Conservation (phyloP, 2,888 invertebrate genomes). For the Nymphalis polychloros region DNA sequence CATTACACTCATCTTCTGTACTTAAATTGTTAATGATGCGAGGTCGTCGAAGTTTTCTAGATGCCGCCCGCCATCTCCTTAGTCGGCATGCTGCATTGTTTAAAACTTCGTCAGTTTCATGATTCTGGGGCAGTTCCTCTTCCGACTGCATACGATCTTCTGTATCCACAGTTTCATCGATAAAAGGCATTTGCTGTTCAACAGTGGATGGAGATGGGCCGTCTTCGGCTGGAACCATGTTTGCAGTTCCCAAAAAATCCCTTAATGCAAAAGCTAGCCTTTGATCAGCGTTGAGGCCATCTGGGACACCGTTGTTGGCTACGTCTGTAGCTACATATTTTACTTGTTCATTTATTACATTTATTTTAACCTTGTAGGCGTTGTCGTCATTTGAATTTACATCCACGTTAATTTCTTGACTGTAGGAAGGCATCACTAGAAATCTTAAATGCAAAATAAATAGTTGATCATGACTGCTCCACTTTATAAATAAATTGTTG, state of each 20-base stretch:
- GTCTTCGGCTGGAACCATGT: constrained; percentile 47
- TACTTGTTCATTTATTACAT: constrained; percentile 53
- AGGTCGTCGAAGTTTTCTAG: constrained; percentile 74
- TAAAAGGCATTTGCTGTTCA: constrained; percentile 61
- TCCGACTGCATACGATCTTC: constrained; percentile 60
- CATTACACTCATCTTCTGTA: constrained; percentile 56
- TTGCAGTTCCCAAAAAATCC: constrained; percentile 63
- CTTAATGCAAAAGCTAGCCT: constrained; percentile 66
- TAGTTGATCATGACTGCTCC: constrained; percentile 12
- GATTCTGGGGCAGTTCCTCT: constrained; percentile 57
- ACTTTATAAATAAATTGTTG: neutral
- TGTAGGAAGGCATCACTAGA: constrained; percentile 70
- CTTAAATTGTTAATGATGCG: constrained; percentile 76
- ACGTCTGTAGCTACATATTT: constrained; percentile 51
- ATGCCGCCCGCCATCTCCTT: constrained; percentile 76
- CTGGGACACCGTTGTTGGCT: constrained; percentile 52
- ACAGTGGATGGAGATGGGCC: constrained; percentile 56
- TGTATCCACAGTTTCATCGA: constrained; percentile 63
- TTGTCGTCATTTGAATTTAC: constrained; percentile 65
- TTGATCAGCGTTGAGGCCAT: constrained; percentile 62
- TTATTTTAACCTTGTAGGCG: constrained; percentile 55
- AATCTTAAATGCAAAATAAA: constrained; percentile 24
- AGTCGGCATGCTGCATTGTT: constrained; percentile 76
- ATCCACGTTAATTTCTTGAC: constrained; percentile 71
- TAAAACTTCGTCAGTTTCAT: constrained; percentile 66